Evolutionary conservation across 2,888 invertebrate species (phyloP), one percentile per base, ranked within the genome.

Genomic region (Meandrusa payeni): DNA sequence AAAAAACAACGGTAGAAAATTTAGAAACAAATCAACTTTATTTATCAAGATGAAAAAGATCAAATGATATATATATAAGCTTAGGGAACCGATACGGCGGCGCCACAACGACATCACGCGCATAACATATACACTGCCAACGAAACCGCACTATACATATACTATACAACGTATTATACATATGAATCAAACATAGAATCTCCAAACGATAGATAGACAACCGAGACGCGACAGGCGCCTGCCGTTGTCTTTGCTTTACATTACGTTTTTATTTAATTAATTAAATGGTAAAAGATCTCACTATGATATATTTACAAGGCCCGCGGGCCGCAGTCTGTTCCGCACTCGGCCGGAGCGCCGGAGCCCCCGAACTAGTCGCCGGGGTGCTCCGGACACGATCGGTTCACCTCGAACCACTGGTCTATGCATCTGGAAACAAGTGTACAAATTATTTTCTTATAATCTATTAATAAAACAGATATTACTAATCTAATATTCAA

Each of bases 371-470:
- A 87, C 90, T 92, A 97, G 90, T 98, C 98, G 68, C 96, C 95
- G 62, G 99, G 98, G 90, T 99, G 99, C 88, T 98, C 98, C 40
- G 99, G 99, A 90, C 99, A 99, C 71, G 97, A 97, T 86, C 98
- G 94, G 91, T 98, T 99, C 79, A 97, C 95, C 88, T 97, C 96
- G 90, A 99, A 99, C 99, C 99, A 99, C 89, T 95, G 94, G 90
- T 99, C 98, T 90, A 99, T 98, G 91, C 99, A 99, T 83, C 97
- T 98, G 91, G 33, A 93, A 91, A 15, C 27, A 19, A 19, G n/a
- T n/a, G n/a, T n/a, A n/a, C n/a, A n/a, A n/a, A n/a, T n/a, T n/a
- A n/a, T n/a, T n/a, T n/a, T n/a, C n/a, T n/a, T n/a, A n/a, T n/a
- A n/a, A n/a, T n/a, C n/a, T n/a, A n/a, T n/a, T n/a, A n/a, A n/a